A percentile compares a stretch with the other conserved stretches of the same genome.
Evolutionary conservation across 1,140 invertebrate genomes (phyloP).

Genomic region (Drosophila sulfurigaster): DNA sequence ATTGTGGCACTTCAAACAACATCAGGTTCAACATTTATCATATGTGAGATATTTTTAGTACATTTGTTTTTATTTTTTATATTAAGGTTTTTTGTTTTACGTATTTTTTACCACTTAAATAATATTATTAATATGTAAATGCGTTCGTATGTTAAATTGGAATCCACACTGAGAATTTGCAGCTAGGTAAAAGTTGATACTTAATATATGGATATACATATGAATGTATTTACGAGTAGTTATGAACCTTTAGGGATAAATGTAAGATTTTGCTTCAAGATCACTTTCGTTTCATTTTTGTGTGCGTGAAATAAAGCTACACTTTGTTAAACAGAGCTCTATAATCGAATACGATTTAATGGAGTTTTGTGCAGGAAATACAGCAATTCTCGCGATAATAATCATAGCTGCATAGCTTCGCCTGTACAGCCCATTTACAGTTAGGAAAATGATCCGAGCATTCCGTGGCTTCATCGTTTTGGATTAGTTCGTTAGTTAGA

Average conservation of each 20-base stretch:
- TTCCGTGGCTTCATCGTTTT: slow-evolving; percentile 64
- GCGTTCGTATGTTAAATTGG: slow-evolving; percentile 45
- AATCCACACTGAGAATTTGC: slow-evolving; percentile 50
- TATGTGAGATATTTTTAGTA: slow-evolving; percentile 43
- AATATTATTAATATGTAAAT: slow-evolving; percentile 46
- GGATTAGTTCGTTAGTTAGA: slow-evolving; percentile 65
- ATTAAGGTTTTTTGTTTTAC: slow-evolving; percentile 13
- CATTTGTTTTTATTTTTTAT: slow-evolving; percentile 15
- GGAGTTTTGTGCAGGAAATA: slow-evolving; percentile 61
- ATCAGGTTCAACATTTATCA: slow-evolving; percentile 14
- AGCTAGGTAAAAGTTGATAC: slow-evolving; percentile 25
- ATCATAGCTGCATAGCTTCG: slow-evolving; percentile 91
- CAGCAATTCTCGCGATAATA: slow-evolving; percentile 93
- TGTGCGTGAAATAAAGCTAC: slow-evolving; percentile 38
- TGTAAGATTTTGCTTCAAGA: slow-evolving; percentile 45
- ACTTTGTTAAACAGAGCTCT: slow-evolving; percentile 8
- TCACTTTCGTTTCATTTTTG: slow-evolving; percentile 36
- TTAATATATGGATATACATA: slow-evolving; percentile 36
- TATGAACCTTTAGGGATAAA: slow-evolving; percentile 39
- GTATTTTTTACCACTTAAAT: slow-evolving; percentile 40
- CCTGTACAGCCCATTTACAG: slow-evolving; percentile 91
- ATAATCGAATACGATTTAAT: slow-evolving; percentile 19
- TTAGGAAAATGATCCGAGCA: slow-evolving; percentile 91
- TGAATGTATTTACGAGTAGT: slow-evolving; percentile 13
- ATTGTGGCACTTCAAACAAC: slow-evolving; percentile 33